These are phyloP conservation scores for Coryphaenoides rupestris DNA, from an alignment of 2,113 vertebrate species.

Conservation along the genomic window DNA sequence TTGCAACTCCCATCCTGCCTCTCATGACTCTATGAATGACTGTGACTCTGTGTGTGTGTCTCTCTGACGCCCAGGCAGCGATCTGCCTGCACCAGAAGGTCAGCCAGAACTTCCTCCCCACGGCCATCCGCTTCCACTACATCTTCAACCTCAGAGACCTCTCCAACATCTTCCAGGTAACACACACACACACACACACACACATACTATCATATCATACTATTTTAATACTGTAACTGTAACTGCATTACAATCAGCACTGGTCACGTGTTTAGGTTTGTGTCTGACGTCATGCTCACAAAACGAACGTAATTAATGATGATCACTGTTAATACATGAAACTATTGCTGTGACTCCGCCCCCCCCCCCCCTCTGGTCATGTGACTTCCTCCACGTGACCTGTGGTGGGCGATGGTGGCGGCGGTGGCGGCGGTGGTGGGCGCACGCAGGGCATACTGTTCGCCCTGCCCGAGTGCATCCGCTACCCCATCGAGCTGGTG, in stretches of 20 bases:
- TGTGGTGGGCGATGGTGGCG: too few species aligned
- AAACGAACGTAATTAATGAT: too few species aligned
- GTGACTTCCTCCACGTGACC: constrained; percentile 1
- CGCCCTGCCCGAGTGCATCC: constrained; percentile 57
- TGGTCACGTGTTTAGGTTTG: too few species aligned
- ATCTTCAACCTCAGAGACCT: constrained; percentile 79
- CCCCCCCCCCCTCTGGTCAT: neutral
- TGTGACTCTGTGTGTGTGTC: constrained; percentile 1
- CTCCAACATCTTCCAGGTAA: constrained; percentile 72
- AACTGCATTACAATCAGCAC: too few species aligned
- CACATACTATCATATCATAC: too few species aligned
- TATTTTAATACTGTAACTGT: too few species aligned
- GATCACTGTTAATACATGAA: neutral
- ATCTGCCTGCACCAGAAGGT: constrained; percentile 81
- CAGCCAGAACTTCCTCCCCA: constrained; percentile 78
- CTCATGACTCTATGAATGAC: neutral
- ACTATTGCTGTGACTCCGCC: too few species aligned
- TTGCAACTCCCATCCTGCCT: neutral
- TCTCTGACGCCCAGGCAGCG: constrained; percentile 52
- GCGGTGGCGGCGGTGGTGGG: too few species aligned
- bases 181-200: neutral
- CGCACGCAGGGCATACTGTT: constrained; percentile 70
- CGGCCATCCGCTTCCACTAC: constrained; percentile 76
- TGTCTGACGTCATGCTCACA: too few species aligned
- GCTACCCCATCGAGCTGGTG: constrained; percentile 71